These are phyloP conservation scores for Tipula vernalis DNA, from an alignment of 2,888 invertebrate genomes.

Conservation along the genomic window DNA sequence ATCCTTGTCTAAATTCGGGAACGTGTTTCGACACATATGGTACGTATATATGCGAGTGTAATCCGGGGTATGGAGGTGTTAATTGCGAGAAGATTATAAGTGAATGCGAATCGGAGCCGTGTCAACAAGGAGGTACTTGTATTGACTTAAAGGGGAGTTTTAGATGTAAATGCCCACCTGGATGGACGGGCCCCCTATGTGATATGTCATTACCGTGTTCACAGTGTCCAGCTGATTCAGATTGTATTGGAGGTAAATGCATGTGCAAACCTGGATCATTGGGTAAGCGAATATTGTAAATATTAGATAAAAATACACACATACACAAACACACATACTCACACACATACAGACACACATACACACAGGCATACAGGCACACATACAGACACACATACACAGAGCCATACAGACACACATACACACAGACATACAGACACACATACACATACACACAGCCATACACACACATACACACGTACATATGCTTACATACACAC, in stretches of 20 bases:
- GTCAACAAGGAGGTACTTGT: constrained; percentile 66
- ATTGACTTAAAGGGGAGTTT: constrained; percentile 41
- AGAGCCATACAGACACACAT: too few species aligned
- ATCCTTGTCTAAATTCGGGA: constrained; percentile 60
- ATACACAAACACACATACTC: not conserved
- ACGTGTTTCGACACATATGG: constrained; percentile 75
- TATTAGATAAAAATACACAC: not conserved
- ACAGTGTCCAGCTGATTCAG: constrained; percentile 51
- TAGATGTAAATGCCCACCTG: constrained; percentile 58
- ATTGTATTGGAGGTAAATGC: constrained; percentile 45
- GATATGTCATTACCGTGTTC: constrained; percentile 32
- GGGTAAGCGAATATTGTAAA: constrained; percentile 21
- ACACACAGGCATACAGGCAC: too few species aligned
- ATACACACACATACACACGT: too few species aligned
- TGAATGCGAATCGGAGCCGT: constrained; percentile 54
- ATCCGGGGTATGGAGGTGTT: constrained; percentile 63
- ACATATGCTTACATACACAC: too few species aligned
- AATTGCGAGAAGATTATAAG: constrained; percentile 53
- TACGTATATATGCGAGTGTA: constrained; percentile 62
- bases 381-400: too few species aligned
- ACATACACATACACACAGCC: too few species aligned
- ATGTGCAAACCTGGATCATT: constrained; percentile 34
- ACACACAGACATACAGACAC: too few species aligned
- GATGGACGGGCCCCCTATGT: constrained; percentile 38
- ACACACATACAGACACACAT: too few species aligned